Evolutionary conservation across 2,888 invertebrate genomes (phyloP), one percentile per base, ranked within the genome.

Genomic region (Spodoptera exigua): DNA sequence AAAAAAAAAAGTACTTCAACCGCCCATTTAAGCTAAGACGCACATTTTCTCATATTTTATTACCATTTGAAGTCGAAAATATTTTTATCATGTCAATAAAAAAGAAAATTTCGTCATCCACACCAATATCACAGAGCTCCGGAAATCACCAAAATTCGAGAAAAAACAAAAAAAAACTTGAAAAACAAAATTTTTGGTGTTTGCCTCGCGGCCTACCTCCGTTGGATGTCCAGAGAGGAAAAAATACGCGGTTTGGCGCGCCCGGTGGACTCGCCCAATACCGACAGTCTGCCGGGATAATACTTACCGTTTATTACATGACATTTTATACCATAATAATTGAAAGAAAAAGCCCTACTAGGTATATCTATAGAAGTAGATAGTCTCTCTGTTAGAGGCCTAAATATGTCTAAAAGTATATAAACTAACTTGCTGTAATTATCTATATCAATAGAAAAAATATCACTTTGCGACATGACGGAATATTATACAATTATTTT

Each of bases 241-340:
- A 94, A 94, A 78, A 94, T 93, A 82, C 92, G 92, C 73, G 94
- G 93, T 89, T 94, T 93, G 89, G 89, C 93, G 58, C 92, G 90
- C 37, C 91, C 92, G 40, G 89, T 85, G 51, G 92, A 81, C 72
- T 93, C 93, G 56, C 94, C 94, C 87, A 94, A 82, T 89, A 94
- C 93, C 78, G 94, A 94, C 78, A 94, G 83, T 83, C 94, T 94
- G 85, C 54, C 73, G 72, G 81, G 80, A 86, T 70, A 84, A 89
- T 81, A 89, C 87, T 89, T 76, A 81, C 74, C 72, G 69, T 62
- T 74, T 69, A 70, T 64, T 68, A 78, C 41, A 18, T 44, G 57
- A 62, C 52, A 49, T 36, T 46, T 55, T 57, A 49, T 41, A 49
- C 36, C 47, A 54, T 52, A 54, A 9, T 9, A 27, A 2, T 3